phyloP scores from a whole-genome alignment of 2,113 vertebrate genomes.

The Saimiri boliviensis region DNA sequence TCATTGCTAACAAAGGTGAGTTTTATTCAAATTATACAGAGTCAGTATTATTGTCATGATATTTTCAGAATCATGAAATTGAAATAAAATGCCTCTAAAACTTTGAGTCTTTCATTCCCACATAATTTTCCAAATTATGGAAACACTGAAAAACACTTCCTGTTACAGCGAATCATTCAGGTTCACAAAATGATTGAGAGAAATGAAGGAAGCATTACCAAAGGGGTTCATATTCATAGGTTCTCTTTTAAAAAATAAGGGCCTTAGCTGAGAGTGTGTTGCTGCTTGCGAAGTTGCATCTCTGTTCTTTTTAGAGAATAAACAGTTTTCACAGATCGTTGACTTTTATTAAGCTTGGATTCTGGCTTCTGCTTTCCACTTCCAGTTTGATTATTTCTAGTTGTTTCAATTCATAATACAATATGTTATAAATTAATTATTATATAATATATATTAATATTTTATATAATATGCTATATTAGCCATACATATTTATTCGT shows the following conservation, averaged over 20 bases:
- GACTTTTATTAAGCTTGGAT: neutral
- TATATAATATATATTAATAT: neutral
- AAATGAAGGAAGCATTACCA: neutral
- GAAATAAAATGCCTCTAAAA: neutral
- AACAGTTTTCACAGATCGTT: neutral
- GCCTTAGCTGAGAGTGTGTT: accelerated
- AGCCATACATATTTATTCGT: neutral
- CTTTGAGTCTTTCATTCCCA: neutral
- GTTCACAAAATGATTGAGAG: neutral
- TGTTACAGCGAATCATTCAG: neutral
- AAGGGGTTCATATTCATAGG: accelerated
- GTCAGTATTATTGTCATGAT: neutral
- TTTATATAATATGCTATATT: neutral
- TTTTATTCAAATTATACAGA: neutral
- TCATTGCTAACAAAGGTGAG: neutral
- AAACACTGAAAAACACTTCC: neutral
- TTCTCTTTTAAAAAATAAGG: neutral
- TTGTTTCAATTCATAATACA: neutral
- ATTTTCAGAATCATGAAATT: neutral
- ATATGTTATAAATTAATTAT: neutral
- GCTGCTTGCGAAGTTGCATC: neutral
- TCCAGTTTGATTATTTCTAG: neutral
- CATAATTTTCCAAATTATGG: neutral
- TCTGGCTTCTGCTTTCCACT: neutral
- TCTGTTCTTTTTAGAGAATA: neutral